phyloP scores from a whole-genome alignment of 2,888 invertebrate species.

The Rhopalosiphum nymphaeae region DNA sequence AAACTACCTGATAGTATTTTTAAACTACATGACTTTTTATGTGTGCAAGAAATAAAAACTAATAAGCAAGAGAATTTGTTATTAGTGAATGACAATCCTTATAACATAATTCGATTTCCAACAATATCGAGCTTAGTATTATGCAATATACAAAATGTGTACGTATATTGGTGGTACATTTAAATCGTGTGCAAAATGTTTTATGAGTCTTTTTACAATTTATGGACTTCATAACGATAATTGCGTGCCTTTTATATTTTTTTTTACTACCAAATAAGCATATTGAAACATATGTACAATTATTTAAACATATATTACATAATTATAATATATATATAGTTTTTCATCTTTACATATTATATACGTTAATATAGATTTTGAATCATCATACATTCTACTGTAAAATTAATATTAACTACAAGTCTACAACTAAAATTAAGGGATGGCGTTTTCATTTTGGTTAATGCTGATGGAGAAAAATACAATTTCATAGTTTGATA shows the following conservation, averaged over 20 bases:
- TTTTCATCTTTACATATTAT: neutral
- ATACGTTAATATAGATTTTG: constrained; percentile 10
- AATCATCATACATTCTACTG: neutral
- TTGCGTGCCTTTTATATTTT: constrained; percentile 10
- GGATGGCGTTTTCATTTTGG: neutral
- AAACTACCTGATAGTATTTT: constrained; percentile 19
- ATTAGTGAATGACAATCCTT: neutral
- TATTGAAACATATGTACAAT: constrained; percentile 29
- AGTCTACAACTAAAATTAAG: constrained; percentile 10
- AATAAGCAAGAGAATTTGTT: too few species aligned
- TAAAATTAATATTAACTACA: neutral
- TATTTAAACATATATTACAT: neutral
- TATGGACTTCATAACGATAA: neutral
- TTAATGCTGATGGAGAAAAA: neutral
- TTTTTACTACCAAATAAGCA: constrained; percentile 15
- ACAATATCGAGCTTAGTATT: neutral
- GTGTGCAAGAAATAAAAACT: neutral
- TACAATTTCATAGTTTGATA: neutral
- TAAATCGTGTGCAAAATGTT: constrained; percentile 20
- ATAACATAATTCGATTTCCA: neutral
- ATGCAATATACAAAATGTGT: too few species aligned
- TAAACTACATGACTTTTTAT: neutral
- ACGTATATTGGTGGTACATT: neutral
- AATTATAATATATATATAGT: neutral
- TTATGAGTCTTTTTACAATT: neutral